These are phyloP conservation scores for Oscheius sp. DNA, from an alignment of 2,888 invertebrate genomes.

Conservation along the genomic window DNA sequence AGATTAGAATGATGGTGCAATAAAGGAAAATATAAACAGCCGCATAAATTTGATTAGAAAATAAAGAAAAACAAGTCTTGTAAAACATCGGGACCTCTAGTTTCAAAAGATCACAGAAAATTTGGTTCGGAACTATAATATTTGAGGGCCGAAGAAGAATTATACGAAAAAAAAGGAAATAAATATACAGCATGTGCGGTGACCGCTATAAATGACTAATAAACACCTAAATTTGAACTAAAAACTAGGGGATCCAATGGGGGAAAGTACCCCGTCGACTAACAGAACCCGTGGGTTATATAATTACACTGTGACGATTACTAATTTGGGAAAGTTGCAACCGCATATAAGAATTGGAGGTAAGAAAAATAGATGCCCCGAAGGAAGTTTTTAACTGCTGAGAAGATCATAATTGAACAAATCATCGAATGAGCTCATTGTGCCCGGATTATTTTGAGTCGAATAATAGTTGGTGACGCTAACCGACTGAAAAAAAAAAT, in stretches of 20 bases:
- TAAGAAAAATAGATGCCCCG: not conserved
- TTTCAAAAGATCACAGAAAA: no score
- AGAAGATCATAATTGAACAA: constrained; percentile 37
- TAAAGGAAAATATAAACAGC: not conserved
- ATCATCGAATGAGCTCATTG: constrained; percentile 26
- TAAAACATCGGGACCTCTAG: no score
- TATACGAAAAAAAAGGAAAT: not conserved
- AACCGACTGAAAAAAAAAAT: constrained; percentile 37
- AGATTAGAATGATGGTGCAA: not conserved
- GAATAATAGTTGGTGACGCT: constrained; percentile 45
- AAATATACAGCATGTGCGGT: not conserved
- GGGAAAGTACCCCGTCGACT: no score
- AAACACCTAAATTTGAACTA: no score
- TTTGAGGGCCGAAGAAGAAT: not conserved
- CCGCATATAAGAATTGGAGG: constrained; percentile 2
- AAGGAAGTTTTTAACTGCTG: constrained; percentile 13
- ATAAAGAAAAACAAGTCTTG: not conserved
- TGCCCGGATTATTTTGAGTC: constrained; percentile 22
- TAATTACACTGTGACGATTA: constrained; percentile 23
- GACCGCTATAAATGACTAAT: no score
- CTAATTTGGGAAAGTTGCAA: not conserved
- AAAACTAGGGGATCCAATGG: not conserved
- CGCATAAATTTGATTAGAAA: no score
- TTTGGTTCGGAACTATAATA: no score
- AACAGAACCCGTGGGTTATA: constrained; percentile 15